Evolutionary conservation across 2,888 invertebrate genomes (phyloP).

Genomic region (Odontocerum albicorne): DNA sequence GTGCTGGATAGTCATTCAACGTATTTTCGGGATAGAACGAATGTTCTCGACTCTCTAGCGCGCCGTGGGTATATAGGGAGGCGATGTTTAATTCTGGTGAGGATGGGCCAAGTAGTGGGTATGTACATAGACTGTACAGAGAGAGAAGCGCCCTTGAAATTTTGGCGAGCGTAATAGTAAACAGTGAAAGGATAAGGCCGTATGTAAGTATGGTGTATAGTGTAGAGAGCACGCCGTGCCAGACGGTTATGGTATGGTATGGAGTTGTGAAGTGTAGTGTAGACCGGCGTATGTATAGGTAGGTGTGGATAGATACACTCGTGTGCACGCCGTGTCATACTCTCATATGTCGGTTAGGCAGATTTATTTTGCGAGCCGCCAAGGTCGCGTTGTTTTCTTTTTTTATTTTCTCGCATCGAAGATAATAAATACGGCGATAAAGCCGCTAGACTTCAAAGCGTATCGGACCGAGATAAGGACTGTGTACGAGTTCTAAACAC

Average conservation of each 20-base stretch:
- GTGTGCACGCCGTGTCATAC: background rate
- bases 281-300: constrained; percentile 6
- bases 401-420: background rate
- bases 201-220: background rate
- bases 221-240: background rate
- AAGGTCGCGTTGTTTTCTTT: background rate
- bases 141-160: constrained; percentile 24
- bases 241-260: background rate
- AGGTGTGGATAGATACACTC: background rate
- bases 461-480: too few relatives aligned
- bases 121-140: constrained; percentile 23
- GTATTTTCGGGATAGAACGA: background rate
- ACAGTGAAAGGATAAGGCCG: constrained; percentile 18
- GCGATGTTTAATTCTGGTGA: background rate
- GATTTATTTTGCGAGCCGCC: background rate
- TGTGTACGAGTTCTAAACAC: too few relatives aligned
- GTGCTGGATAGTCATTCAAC: background rate
- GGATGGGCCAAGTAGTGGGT: constrained; percentile 15
- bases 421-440: background rate
- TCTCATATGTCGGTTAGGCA: background rate
- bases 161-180: constrained; percentile 21
- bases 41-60: background rate
- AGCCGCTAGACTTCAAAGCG: too few relatives aligned
- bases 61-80: background rate
- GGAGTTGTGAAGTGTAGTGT: constrained; percentile 10